A percentile compares a stretch with the other conserved stretches of the same genome.
Conservation (phyloP, 2,888 invertebrate species). For the Sarcophaga carnaria region DNA sequence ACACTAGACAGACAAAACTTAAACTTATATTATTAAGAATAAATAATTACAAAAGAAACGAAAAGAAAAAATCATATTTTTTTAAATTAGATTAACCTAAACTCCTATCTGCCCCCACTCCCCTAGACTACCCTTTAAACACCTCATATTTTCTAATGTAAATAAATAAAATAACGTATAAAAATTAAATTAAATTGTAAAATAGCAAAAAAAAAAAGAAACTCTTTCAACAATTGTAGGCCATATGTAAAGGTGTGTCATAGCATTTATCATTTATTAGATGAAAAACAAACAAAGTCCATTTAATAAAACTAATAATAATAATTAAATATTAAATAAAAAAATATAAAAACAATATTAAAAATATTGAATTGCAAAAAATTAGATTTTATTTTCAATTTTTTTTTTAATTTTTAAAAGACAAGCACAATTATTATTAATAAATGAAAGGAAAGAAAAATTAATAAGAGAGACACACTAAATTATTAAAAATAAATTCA, state of each 20-base stretch:
- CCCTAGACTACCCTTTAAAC: not conserved
- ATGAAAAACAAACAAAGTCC: not conserved
- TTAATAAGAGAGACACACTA: not conserved
- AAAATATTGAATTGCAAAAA: conserved; percentile 12
- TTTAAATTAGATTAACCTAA: too few species aligned
- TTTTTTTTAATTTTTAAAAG: conserved; percentile 35
- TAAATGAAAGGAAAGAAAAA: conserved; percentile 42
- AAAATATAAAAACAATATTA: conserved; percentile 39
- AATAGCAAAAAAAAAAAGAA: not conserved
- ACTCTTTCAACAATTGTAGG: conserved; percentile 66
- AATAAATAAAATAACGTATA: conserved; percentile 22
- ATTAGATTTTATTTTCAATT: conserved; percentile 1
- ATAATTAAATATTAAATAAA: conserved; percentile 40
- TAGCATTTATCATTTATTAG: conserved; percentile 75
- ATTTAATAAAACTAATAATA: not conserved
- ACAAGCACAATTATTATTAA: conserved; percentile 67
- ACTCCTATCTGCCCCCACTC: too few species aligned
- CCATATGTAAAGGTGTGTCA: conserved; percentile 80
- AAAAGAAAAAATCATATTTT: too few species aligned
- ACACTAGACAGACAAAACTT: too few species aligned
- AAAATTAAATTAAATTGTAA: not conserved
- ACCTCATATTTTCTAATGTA: conserved; percentile 12
- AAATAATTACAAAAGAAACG: too few species aligned
- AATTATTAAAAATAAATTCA: conserved; percentile 71
- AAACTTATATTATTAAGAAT: too few species aligned